Evolutionary conservation across 2,888 invertebrate species (phyloP).

Genomic region (Cephalotes varians): DNA sequence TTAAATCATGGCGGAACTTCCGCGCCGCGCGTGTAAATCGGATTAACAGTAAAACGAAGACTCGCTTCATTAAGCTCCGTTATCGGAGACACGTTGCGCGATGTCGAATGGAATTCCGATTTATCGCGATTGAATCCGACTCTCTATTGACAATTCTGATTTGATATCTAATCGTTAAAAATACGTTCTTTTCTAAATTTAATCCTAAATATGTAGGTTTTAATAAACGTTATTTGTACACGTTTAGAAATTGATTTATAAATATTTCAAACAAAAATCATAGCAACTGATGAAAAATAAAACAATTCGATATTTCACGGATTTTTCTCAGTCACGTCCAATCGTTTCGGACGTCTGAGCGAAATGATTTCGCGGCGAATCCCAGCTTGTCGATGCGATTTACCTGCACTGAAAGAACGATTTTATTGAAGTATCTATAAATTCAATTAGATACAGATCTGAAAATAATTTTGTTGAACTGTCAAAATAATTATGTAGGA

Average conservation of each 20-base stretch:
- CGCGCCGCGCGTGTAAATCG: slow-evolving; percentile 12
- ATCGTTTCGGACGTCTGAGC: neutral
- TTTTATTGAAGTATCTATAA: no score
- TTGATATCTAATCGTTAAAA: neutral
- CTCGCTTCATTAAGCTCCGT: slow-evolving; percentile 14
- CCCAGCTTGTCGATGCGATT: neutral
- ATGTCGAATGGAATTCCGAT: neutral
- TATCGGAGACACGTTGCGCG: neutral
- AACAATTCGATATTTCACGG: neutral
- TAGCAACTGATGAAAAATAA: neutral
- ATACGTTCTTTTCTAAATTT: neutral
- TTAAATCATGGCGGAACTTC: slow-evolving; percentile 28
- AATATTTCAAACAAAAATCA: neutral
- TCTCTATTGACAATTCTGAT: no score
- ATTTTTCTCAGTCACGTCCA: neutral
- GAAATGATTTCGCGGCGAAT: neutral
- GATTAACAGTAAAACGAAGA: slow-evolving; percentile 33
- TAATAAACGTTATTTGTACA: neutral
- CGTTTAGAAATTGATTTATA: neutral
- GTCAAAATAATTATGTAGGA: no score
- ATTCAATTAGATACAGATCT: no score
- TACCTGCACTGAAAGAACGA: no score
- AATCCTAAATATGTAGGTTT: neutral
- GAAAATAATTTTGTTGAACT: no score
- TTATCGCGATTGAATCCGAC: neutral